Percentiles rank a stretch among this genome's conserved stretches.
Conservation (phyloP, 2,888 invertebrate species). For the Drosophila macrospina region DNA sequence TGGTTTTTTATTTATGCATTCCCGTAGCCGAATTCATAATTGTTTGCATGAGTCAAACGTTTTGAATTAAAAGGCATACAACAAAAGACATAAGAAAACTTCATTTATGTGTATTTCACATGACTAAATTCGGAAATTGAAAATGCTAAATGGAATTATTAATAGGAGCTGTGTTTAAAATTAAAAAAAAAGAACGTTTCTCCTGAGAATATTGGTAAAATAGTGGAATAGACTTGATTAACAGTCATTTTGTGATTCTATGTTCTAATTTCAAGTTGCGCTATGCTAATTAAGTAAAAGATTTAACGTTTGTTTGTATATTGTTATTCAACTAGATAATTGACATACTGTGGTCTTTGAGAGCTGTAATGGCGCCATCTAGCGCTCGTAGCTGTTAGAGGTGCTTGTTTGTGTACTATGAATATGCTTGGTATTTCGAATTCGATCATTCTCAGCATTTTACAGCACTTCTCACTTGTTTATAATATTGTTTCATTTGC, state of each 20-base stretch:
- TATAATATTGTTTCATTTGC: conserved; percentile 6
- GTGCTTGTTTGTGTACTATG: neutral
- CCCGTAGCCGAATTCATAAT: conserved; percentile 43
- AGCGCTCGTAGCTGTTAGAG: neutral
- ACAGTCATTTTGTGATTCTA: neutral
- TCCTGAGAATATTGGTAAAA: neutral
- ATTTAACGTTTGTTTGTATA: no score
- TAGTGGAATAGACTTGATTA: neutral
- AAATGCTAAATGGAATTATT: neutral
- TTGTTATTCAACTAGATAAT: no score
- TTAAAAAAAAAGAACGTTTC: neutral
- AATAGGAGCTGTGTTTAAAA: neutral
- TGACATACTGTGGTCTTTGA: no score
- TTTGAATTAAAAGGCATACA: conserved; percentile 30
- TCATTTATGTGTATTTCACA: neutral
- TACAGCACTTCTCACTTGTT: neutral
- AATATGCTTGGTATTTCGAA: neutral
- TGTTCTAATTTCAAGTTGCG: no score
- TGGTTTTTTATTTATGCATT: conserved; percentile 29
- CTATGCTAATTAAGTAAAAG: no score
- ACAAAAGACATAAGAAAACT: neutral
- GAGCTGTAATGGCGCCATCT: neutral
- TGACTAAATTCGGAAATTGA: conserved; percentile 4
- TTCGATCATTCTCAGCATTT: neutral
- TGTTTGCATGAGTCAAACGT: conserved; percentile 52